A percentile compares a stretch with the other conserved stretches of the same genome.
These are phyloP conservation scores for Podabrus alpinus DNA, from an alignment of 2,888 invertebrate species.

Conservation along the genomic window DNA sequence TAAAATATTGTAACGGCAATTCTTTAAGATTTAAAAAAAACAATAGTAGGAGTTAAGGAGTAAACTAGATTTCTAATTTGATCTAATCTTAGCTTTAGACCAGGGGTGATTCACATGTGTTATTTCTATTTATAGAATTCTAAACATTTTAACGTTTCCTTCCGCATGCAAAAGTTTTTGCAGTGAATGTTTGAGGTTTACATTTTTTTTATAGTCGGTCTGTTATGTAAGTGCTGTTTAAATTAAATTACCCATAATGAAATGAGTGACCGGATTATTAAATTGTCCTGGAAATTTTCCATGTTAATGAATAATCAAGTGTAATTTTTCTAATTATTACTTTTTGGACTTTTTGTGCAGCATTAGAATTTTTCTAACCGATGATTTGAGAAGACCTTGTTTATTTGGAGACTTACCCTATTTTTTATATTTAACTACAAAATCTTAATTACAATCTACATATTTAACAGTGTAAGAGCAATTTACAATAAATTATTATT, in stretches of 20 bases:
- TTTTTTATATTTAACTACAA: too few species aligned
- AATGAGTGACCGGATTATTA: background rate
- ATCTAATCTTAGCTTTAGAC: background rate
- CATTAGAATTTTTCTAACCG: too few species aligned
- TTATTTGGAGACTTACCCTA: too few species aligned
- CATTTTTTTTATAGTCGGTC: background rate
- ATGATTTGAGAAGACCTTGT: too few species aligned
- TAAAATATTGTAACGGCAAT: background rate
- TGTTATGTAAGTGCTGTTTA: background rate
- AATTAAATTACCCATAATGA: background rate
- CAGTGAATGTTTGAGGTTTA: background rate
- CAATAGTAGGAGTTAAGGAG: too few species aligned
- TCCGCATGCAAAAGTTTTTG: background rate
- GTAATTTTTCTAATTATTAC: background rate
- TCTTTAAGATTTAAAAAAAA: background rate
- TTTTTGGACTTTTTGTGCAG: background rate
- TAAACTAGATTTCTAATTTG: background rate
- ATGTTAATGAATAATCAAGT: background rate
- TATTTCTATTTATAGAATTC: background rate
- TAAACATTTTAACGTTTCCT: background rate
- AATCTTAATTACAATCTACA: too few species aligned
- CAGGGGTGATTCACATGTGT: background rate
- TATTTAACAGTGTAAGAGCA: too few species aligned
- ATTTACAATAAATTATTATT: too few species aligned
- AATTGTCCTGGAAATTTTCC: background rate